Conservation (phyloP, 2,113 vertebrate species). For the Cottus gobio region DNA sequence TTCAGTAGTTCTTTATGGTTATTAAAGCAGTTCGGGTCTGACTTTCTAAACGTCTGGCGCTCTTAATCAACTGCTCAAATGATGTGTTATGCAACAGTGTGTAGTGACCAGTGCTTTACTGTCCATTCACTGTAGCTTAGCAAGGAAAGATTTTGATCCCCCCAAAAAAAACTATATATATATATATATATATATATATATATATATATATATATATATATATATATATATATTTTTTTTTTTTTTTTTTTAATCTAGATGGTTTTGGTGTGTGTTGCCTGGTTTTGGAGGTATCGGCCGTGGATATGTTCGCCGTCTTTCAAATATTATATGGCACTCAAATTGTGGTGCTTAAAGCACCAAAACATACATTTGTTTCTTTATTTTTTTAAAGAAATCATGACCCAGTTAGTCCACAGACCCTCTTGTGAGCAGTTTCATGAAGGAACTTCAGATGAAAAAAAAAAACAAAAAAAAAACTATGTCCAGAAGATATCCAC, state of each 20-base stretch:
- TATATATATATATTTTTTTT: no score
- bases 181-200: no score
- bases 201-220: no score
- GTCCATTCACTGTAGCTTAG: neutral
- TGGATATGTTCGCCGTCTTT: neutral
- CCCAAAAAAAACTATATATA: no score
- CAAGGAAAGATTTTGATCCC: no score
- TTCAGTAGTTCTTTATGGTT: neutral
- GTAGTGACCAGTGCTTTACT: neutral
- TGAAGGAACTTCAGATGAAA: neutral
- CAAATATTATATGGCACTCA: neutral
- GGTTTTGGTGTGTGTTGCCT: no score
- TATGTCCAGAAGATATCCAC: neutral
- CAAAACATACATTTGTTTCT: neutral
- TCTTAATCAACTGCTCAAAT: neutral
- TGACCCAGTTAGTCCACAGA: neutral
- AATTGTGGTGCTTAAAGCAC: neutral
- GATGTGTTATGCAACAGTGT: neutral
- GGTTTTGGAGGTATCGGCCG: neutral
- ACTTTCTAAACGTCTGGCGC: neutral
- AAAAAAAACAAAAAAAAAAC: neutral
- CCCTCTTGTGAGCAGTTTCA: neutral
- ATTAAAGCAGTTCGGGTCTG: no score
- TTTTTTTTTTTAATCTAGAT: no score
- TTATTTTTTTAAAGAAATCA: neutral